Percentiles rank a stretch among this genome's conserved stretches.
These are phyloP conservation scores for Oreonectes daqikongensis DNA, from an alignment of 2,797 vertebrate species.

Conservation along the genomic window DNA sequence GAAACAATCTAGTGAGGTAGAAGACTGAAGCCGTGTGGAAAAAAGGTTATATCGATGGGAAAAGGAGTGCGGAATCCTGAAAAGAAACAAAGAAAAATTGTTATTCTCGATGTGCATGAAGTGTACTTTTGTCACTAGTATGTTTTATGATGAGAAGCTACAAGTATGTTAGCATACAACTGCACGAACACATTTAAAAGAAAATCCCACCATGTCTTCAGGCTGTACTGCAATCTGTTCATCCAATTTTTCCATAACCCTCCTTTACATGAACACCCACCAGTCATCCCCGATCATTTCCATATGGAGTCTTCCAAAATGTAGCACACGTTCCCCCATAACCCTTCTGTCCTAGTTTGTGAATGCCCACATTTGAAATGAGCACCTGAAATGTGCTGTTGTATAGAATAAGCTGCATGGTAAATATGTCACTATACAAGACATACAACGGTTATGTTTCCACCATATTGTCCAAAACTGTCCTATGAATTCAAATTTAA, in stretches of 20 bases:
- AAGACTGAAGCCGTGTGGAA: conserved; percentile 18
- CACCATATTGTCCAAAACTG: background rate
- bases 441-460: background rate
- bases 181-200: conserved; percentile 3
- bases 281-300: conserved; percentile 62
- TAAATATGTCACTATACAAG: background rate
- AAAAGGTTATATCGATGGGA: background rate
- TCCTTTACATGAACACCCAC: conserved; percentile 48
- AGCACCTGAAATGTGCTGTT: background rate
- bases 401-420: too few species aligned
- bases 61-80: conserved; percentile 44
- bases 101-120: background rate
- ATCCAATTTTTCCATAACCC: conserved; percentile 45
- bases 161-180: background rate
- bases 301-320: conserved; percentile 60
- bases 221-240: conserved; percentile 75
- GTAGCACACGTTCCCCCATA: conserved; percentile 18
- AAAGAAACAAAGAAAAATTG: conserved; percentile 48
- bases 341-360: conserved; percentile 6
- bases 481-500: background rate
- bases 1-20: conserved; percentile 54
- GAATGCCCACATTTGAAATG: background rate
- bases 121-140: background rate
- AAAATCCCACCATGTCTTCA: conserved; percentile 63
- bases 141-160: background rate